Evolutionary conservation across 1,140 invertebrate species (phyloP).

Genomic region (Drosophila santomea): DNA sequence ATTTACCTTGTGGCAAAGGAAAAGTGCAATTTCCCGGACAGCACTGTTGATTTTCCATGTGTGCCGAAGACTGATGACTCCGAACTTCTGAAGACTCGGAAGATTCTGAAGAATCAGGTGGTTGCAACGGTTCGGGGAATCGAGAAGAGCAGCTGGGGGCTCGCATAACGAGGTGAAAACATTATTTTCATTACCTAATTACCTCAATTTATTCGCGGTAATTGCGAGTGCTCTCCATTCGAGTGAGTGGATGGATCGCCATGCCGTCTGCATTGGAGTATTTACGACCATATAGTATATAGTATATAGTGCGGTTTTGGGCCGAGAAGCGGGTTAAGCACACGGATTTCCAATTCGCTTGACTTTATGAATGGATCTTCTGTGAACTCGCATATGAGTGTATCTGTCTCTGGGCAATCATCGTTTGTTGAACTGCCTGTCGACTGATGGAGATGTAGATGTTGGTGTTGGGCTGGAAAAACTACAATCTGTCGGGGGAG

Average conservation of each 20-base stretch:
- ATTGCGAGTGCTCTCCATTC: slow-evolving; percentile 63
- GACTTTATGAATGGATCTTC: slow-evolving; percentile 77
- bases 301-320: slow-evolving; percentile 2
- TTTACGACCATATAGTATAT: slow-evolving; percentile 12
- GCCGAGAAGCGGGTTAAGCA: slow-evolving; percentile 62
- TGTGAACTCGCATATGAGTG: slow-evolving; percentile 32
- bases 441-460: slow-evolving; percentile 10
- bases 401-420: slow-evolving; percentile 31
- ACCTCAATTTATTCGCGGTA: slow-evolving; percentile 81
- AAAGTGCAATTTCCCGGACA: slow-evolving; percentile 9
- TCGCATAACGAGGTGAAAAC: slow-evolving; percentile 75
- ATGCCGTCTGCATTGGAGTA: slow-evolving; percentile 49
- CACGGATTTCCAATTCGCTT: slow-evolving; percentile 80
- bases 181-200: slow-evolving; percentile 84
- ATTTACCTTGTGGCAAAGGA: too few species aligned
- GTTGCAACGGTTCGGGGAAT: slow-evolving; percentile 38
- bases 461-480: slow-evolving; percentile 45
- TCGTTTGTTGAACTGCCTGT: slow-evolving; percentile 60
- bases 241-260: slow-evolving; percentile 51
- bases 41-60: slow-evolving; percentile 33
- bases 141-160: slow-evolving; percentile 24
- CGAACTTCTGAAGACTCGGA: background rate
- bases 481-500: slow-evolving; percentile 35
- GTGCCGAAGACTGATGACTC: slow-evolving; percentile 4
- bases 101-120: slow-evolving; percentile 25